Conservation (phyloP, 2,888 invertebrate species). For the Zhengitettix transpicula region DNA sequence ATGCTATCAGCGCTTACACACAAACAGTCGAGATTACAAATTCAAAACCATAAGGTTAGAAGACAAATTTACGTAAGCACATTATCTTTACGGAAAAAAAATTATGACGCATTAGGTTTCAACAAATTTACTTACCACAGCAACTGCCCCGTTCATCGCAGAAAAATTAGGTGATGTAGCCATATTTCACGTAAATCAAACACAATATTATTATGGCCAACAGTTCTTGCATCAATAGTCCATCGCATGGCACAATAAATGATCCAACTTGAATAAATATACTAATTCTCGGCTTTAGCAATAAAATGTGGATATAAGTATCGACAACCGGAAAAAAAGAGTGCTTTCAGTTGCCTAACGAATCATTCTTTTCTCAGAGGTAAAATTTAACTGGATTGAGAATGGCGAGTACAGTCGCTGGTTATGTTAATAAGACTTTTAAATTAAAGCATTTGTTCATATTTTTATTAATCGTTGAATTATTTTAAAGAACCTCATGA, state of each 20-base stretch:
- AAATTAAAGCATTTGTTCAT: too few relatives aligned
- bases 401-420: too few relatives aligned
- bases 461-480: too few relatives aligned
- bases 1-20: background rate
- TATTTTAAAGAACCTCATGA: too few relatives aligned
- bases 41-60: background rate
- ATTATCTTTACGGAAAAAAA: background rate
- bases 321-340: too few relatives aligned
- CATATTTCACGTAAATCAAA: conserved; percentile 2
- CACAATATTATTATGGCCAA: background rate
- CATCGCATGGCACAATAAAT: background rate
- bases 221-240: background rate
- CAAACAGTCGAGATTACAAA: background rate
- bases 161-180: conserved; percentile 5
- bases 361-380: too few relatives aligned
- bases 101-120: background rate
- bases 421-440: too few relatives aligned
- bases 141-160: conserved; percentile 24
- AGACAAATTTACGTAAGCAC: background rate
- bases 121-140: conserved; percentile 20
- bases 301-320: too few relatives aligned
- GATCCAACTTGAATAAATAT: too few relatives aligned
- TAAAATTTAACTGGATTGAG: too few relatives aligned
- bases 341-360: too few relatives aligned
- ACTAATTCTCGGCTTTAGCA: too few relatives aligned